These are phyloP conservation scores for Caligus rogercresseyi DNA, from an alignment of 1,140 invertebrate genomes.

Conservation along the genomic window DNA sequence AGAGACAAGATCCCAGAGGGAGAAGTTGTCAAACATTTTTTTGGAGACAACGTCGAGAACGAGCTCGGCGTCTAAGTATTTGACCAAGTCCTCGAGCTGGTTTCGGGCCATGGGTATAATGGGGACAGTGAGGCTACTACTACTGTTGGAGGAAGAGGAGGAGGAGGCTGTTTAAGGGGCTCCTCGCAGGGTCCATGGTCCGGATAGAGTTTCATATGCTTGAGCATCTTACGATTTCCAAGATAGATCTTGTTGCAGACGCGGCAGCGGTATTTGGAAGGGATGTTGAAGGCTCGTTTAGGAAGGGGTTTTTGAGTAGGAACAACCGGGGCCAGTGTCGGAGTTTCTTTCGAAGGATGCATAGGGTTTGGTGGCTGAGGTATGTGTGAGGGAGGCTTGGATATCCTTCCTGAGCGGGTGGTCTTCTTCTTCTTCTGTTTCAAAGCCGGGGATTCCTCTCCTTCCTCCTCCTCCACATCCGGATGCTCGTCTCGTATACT, in stretches of 20 bases:
- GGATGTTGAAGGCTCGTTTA: not conserved
- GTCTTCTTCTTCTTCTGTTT: not conserved
- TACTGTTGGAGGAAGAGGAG: not conserved
- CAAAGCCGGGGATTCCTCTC: not conserved
- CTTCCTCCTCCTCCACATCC: not conserved
- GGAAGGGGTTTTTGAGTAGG: not conserved
- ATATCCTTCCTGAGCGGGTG: not conserved
- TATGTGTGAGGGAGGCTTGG: not conserved
- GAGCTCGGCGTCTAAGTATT: conserved; percentile 6
- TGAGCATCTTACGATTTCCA: conserved; percentile 5
- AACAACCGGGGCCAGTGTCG: not conserved
- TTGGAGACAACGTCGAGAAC: conserved; percentile 9
- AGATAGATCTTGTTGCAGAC: conserved; percentile 12
- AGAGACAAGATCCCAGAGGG: not conserved
- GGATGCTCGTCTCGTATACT: not conserved
- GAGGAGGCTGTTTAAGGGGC: not conserved
- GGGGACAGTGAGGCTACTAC: not conserved
- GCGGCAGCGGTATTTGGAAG: not conserved
- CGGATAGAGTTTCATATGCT: conserved; percentile 2
- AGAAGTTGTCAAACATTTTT: conserved; percentile 16
- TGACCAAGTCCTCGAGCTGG: conserved; percentile 6
- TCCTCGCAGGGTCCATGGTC: not conserved
- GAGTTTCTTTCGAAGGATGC: not conserved
- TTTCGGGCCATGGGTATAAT: conserved; percentile 10
- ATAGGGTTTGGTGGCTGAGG: not conserved